Conservation (phyloP, 2,797 vertebrate genomes). For the Darevskia mixta region DNA sequence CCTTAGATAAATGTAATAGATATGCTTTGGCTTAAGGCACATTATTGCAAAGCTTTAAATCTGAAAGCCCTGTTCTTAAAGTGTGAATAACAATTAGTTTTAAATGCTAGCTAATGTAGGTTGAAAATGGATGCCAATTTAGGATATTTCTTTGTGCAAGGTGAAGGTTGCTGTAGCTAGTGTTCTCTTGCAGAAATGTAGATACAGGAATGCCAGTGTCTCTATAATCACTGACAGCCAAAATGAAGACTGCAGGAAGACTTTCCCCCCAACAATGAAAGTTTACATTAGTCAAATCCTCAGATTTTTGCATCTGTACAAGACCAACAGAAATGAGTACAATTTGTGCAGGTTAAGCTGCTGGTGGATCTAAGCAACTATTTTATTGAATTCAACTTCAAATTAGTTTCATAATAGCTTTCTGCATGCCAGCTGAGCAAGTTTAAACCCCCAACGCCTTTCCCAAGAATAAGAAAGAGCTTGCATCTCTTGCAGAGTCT, state of each 20-base stretch:
- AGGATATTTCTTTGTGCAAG: constrained; percentile 36
- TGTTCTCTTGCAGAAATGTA: constrained; percentile 26
- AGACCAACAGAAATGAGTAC: not conserved
- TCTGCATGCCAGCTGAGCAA: not conserved
- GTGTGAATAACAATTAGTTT: constrained; percentile 58
- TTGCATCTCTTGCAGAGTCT: constrained; percentile 2
- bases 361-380: not conserved
- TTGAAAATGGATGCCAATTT: constrained; percentile 51
- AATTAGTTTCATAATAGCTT: constrained; percentile 25
- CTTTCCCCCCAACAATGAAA: not conserved
- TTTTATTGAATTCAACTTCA: constrained; percentile 15
- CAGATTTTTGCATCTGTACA: constrained; percentile 1
- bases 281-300: constrained; percentile 5
- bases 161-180: constrained; percentile 44
- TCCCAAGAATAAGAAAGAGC: constrained; percentile 4
- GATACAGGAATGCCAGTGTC: not conserved
- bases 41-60: constrained; percentile 46
- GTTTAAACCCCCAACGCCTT: not conserved
- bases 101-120: constrained; percentile 60
- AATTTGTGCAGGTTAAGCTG: not conserved
- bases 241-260: not conserved
- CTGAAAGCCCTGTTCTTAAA: constrained; percentile 53
- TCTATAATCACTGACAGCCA: constrained; percentile 25
- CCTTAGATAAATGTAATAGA: constrained; percentile 16
- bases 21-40: constrained; percentile 21